phyloP scores from a whole-genome alignment of 2,888 invertebrate genomes.

The Seira ritae region DNA sequence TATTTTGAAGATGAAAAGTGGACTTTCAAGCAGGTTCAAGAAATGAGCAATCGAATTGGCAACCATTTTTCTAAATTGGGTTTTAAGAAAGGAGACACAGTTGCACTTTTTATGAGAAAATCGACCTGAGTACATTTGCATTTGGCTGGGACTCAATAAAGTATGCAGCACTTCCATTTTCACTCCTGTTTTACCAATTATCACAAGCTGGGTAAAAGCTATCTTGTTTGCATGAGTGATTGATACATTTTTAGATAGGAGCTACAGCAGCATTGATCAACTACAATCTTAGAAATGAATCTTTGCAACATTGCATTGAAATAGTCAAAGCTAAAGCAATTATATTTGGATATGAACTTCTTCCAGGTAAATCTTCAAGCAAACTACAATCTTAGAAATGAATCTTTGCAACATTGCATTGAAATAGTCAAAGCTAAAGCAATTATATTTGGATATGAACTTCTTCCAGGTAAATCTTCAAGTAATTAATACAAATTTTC shows the following conservation, averaged over 20 bases:
- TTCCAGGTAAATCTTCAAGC: constrained; percentile 87
- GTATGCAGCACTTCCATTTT: constrained; percentile 33
- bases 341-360: constrained; percentile 86
- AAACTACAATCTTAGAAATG: constrained; percentile 92
- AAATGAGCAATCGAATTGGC: constrained; percentile 88
- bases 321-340: constrained; percentile 91
- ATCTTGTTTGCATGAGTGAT: no score
- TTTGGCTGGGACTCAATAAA: constrained; percentile 91
- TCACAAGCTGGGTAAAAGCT: no score
- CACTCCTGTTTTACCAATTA: background rate
- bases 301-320: constrained; percentile 90
- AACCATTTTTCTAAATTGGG: constrained; percentile 87
- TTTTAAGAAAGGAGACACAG: constrained; percentile 89
- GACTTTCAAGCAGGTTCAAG: constrained; percentile 90
- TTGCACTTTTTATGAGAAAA: constrained; percentile 95
- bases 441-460: constrained; percentile 86
- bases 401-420: constrained; percentile 91
- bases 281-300: constrained; percentile 89
- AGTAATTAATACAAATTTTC: no score
- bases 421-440: constrained; percentile 89
- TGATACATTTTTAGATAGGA: constrained; percentile 84
- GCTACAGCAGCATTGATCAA: constrained; percentile 93
- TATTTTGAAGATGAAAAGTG: constrained; percentile 88
- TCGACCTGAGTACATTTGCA: constrained; percentile 91
- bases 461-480: constrained; percentile 82